These are phyloP conservation scores for Carabus problematicus DNA, from an alignment of 2,888 invertebrate genomes.

Conservation along the genomic window DNA sequence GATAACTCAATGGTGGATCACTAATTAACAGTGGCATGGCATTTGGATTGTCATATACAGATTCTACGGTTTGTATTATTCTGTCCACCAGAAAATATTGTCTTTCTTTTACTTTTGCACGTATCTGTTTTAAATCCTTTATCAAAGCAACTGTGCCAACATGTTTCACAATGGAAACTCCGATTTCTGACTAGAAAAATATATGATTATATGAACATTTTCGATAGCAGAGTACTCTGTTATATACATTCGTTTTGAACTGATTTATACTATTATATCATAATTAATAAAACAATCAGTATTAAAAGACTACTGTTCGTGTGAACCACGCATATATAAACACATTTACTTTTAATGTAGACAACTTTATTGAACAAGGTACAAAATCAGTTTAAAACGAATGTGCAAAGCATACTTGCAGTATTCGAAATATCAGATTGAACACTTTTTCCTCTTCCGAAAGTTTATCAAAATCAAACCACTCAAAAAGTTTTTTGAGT, in stretches of 20 bases:
- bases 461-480: slow-evolving; percentile 67
- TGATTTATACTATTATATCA: slow-evolving; percentile 4
- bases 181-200: slow-evolving; percentile 64
- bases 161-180: slow-evolving; percentile 62
- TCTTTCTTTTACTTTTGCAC: slow-evolving; percentile 58
- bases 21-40: slow-evolving; percentile 61
- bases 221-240: no score
- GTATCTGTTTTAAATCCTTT: slow-evolving; percentile 58
- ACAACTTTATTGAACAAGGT: neutral
- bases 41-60: slow-evolving; percentile 50
- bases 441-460: slow-evolving; percentile 66
- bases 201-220: no score
- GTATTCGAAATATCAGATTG: slow-evolving; percentile 62
- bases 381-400: slow-evolving; percentile 11
- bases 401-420: slow-evolving; percentile 61
- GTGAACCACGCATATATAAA: slow-evolving; percentile 6
- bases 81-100: slow-evolving; percentile 59
- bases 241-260: neutral
- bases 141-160: slow-evolving; percentile 60
- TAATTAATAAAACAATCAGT: no score
- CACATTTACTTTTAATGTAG: no score
- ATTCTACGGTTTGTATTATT: slow-evolving; percentile 59
- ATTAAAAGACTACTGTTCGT: slow-evolving; percentile 26
- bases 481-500: slow-evolving; percentile 66
- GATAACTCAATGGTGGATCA: slow-evolving; percentile 57